Evolutionary conservation across 2,113 vertebrate genomes (phyloP), one percentile per base, ranked within the genome.

Genomic region (Pipa parva): DNA sequence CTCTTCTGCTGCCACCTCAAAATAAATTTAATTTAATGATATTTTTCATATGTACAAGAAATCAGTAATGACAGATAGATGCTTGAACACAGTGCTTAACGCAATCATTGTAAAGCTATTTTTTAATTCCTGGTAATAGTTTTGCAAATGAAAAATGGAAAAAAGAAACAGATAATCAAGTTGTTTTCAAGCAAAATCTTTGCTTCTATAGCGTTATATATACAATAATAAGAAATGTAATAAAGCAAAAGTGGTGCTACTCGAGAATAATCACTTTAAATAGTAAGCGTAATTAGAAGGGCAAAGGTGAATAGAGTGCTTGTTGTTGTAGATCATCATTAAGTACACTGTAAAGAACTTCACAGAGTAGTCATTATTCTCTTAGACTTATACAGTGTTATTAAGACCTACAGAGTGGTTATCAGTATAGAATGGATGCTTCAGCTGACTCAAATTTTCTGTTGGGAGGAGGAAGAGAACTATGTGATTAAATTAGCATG

Each of bases 341-440:
- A 76, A 57, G 49, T 46, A 17, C 24, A 49, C 45, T 72, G 39
- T 60, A 76, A 75, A 51, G 63, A 57, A 27, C 62, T 45, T 31
- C 78, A 77, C 74, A 65, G 74, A 74, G 71, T 49, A 33, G 49
- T 70, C 70, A 67, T 76, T 78, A 74, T 72, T 71, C 48, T 74
- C 65, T 59, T 51, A 80, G 56, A 58, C 78, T 56, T 62, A 59
- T 55, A 50, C 69, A 77, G 26, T 75, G 63, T 74, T 76, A 71
- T 58, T 46, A 64, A 63, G 72, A 71, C 21, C 69, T 63, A 75
- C 50, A 51, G 39, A 7, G 58, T 60, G 29, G 29, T 51, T 71
- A 64, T 74, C 61, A 54, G 37, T 59, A 68, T 70, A 36, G 52
- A 71, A 1, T 49, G n/a, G 49, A 70, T 11, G 72, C 71, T 63